Percentiles rank a stretch among this genome's conserved stretches.
phyloP scores from a whole-genome alignment of 2,888 invertebrate species.

The Orthonychiurus folsomi region DNA sequence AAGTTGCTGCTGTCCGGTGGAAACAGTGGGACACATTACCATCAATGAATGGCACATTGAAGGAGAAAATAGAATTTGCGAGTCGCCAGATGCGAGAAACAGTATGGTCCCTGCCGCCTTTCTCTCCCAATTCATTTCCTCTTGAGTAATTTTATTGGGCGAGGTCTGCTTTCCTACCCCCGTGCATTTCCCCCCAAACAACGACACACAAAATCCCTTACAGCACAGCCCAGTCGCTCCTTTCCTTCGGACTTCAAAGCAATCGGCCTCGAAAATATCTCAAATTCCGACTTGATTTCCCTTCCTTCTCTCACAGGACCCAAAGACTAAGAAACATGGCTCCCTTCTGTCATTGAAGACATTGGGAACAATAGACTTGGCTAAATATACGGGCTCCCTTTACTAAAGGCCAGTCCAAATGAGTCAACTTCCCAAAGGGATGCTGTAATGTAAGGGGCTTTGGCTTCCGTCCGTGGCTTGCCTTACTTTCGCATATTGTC shows the following conservation, averaged over 20 bases:
- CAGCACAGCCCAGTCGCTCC: too few relatives aligned
- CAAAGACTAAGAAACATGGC: background rate
- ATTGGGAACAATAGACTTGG: background rate
- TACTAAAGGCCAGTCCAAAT: background rate
- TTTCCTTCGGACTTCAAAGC: background rate
- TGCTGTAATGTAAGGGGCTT: background rate
- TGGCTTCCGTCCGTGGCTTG: background rate
- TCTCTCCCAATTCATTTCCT: background rate
- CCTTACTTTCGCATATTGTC: background rate
- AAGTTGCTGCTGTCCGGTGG: too few relatives aligned
- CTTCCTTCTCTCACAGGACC: background rate
- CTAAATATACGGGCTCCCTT: background rate
- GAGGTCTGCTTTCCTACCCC: background rate
- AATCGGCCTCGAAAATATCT: background rate
- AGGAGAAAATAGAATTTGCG: conserved; percentile 1
- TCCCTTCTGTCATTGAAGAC: too few relatives aligned
- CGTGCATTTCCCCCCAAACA: too few relatives aligned
- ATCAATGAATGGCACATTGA: conserved; percentile 1
- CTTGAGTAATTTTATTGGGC: background rate
- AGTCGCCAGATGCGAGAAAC: background rate
- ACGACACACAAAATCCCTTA: too few relatives aligned
- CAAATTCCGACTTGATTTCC: background rate
- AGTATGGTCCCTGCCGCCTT: background rate
- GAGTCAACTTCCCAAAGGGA: background rate
- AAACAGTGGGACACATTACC: background rate